Evolutionary conservation across 1,140 invertebrate species (phyloP), one percentile per base, ranked within the genome.

Genomic region (Mylabris phalerata): DNA sequence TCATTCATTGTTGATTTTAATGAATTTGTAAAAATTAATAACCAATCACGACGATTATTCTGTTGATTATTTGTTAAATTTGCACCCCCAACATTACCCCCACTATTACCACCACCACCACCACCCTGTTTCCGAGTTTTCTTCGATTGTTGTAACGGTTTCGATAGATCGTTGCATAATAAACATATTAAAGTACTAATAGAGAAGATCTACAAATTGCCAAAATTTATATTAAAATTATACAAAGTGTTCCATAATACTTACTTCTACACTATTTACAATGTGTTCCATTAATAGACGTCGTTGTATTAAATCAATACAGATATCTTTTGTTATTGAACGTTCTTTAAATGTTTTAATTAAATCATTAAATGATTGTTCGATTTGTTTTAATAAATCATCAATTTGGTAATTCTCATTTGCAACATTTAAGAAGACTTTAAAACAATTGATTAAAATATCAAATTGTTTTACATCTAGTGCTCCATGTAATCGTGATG

Each of bases 261-360:
- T 57, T 55, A 71, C 70, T 58, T 71, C 70, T 9, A 68, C 64
- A 48, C 46, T 51, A 62, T 71, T 70, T 25, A 71, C 70, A 25
- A 67, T 57, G 19, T 54, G 43, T 45, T 72, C 70, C 59, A 71
- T 61, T 0, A 48, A 62, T 62, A 63, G 62, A 38, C 64, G 61
- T 13, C 66, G 54, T 50, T 64, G 60, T 9, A 60, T 42, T 49
- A 65, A 65, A 61, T 70, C 60, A 9, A 49, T 26, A 26, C 48
- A 47, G 9, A 43, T 55, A 44, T 60, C 48, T 13, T 52, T 57
- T n/a, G 59, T 49, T 11, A 24, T 56, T n/a, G 55, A 2, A 25
- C 43, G 40, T 62, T 61, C 39, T 62, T 38, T 39, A 59, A 40
- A 40, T 19, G 10, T 45, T 19, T 66, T 39, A 3, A 61, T 24